phyloP scores from a whole-genome alignment of 92 coral and sea anemone species.

The Desmophyllum pertusum region DNA sequence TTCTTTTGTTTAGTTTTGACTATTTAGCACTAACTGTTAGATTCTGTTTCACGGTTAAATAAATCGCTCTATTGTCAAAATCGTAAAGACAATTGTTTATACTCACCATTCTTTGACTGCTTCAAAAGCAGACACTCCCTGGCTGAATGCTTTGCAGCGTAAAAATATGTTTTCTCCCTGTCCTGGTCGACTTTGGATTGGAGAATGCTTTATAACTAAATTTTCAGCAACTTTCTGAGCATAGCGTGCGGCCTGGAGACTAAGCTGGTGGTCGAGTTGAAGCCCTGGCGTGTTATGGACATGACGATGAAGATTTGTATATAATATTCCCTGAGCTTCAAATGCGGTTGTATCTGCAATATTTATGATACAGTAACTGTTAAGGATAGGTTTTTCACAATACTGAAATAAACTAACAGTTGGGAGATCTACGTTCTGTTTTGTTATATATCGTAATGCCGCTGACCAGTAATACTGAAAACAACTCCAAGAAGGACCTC shows the following conservation, averaged over 20 bases:
- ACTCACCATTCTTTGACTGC: slow-evolving; percentile 83
- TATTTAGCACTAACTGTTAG: too few relatives aligned
- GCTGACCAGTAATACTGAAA: too few relatives aligned
- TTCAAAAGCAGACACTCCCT: slow-evolving; percentile 80
- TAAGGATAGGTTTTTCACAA: too few relatives aligned
- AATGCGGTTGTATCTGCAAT: slow-evolving; percentile 60
- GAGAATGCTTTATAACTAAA: slow-evolving; percentile 64
- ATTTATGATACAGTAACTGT: not conserved
- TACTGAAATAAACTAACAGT: too few relatives aligned
- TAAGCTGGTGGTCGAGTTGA: slow-evolving; percentile 71
- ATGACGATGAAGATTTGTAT: slow-evolving; percentile 80
- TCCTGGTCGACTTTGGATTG: slow-evolving; percentile 42
- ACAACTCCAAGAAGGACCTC: too few relatives aligned
- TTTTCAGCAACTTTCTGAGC: slow-evolving; percentile 50
- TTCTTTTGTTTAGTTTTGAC: too few relatives aligned
- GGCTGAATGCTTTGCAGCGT: slow-evolving; percentile 79
- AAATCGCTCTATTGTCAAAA: too few relatives aligned
- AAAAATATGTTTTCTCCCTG: slow-evolving; percentile 83
- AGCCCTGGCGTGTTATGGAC: slow-evolving; percentile 59
- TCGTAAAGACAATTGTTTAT: not conserved
- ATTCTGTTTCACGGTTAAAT: too few relatives aligned
- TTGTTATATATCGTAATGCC: too few relatives aligned
- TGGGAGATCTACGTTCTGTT: too few relatives aligned
- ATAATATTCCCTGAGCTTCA: slow-evolving; percentile 73
- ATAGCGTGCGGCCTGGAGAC: slow-evolving; percentile 62